Conservation (phyloP, 2,888 invertebrate genomes). For the Himalopsyche kuldschensis region DNA sequence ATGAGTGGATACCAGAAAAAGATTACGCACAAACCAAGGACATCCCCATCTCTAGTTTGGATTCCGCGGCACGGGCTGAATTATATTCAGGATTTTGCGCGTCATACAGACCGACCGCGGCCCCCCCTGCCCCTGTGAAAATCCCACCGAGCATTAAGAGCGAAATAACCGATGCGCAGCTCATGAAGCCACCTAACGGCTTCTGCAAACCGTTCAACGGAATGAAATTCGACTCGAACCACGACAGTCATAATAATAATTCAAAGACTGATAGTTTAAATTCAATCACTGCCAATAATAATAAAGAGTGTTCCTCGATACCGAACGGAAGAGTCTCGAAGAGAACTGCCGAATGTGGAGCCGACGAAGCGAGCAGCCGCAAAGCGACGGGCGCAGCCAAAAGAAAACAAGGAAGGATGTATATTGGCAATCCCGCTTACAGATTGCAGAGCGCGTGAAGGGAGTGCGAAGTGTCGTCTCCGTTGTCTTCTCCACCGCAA, state of each 20-base stretch:
- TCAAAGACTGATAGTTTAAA: conserved; percentile 39
- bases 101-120: conserved; percentile 47
- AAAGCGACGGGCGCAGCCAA: conserved; percentile 51
- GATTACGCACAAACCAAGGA: conserved; percentile 66
- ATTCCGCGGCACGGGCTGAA: conserved; percentile 55
- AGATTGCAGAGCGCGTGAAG: conserved; percentile 1
- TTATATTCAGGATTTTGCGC: conserved; percentile 58
- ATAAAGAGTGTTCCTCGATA: conserved; percentile 36
- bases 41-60: conserved; percentile 59
- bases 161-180: conserved; percentile 46
- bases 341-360: conserved; percentile 33
- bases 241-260: conserved; percentile 35
- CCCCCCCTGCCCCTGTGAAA: conserved; percentile 38
- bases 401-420: conserved; percentile 45
- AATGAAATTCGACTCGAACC: conserved; percentile 4
- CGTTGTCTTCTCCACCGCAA: conserved; percentile 27
- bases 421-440: neutral
- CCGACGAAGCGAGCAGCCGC: conserved; percentile 52
- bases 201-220: conserved; percentile 18
- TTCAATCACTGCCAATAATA: conserved; percentile 30
- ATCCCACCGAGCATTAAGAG: conserved; percentile 27
- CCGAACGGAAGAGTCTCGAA: conserved; percentile 40
- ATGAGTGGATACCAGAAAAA: conserved; percentile 83
- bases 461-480: neutral
- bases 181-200: conserved; percentile 42